Conservation (phyloP, 2,888 invertebrate genomes). For the Caenorhabditis angaria region DNA sequence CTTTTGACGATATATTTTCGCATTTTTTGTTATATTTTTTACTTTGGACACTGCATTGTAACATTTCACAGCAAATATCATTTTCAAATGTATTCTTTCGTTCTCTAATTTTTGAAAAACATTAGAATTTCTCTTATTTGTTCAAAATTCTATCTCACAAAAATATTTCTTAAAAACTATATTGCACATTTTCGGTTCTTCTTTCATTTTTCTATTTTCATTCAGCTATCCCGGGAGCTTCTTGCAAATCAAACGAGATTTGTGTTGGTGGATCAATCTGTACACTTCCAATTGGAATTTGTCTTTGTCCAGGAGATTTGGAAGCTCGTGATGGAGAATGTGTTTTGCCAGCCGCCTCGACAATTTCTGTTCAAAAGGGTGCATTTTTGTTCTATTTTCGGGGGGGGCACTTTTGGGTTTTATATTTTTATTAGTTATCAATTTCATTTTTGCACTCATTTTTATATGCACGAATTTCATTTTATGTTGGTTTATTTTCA, state of each 20-base stretch:
- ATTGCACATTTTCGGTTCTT: constrained; percentile 10
- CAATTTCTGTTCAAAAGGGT: constrained; percentile 51
- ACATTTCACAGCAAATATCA: too few species aligned
- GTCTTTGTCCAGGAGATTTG: constrained; percentile 68
- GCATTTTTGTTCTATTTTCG: constrained; percentile 15
- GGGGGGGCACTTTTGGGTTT: constrained; percentile 6
- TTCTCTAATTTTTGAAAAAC: too few species aligned
- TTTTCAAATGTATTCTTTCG: too few species aligned
- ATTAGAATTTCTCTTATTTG: constrained; percentile 6
- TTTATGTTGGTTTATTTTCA: constrained; percentile 38
- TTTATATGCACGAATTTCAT: constrained; percentile 5
- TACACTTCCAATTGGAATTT: constrained; percentile 63
- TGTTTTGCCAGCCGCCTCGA: constrained; percentile 55
- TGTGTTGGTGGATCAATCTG: constrained; percentile 69
- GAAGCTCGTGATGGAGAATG: constrained; percentile 67
- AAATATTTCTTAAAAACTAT: too few species aligned
- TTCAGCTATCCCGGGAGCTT: constrained; percentile 59
- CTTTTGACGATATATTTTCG: too few species aligned
- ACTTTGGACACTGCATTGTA: too few species aligned
- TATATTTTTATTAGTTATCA: background rate
- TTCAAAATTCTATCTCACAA: constrained; percentile 19
- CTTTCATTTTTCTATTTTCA: constrained; percentile 14
- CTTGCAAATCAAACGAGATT: constrained; percentile 64
- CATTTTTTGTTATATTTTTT: too few species aligned
- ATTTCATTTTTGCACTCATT: constrained; percentile 7